phyloP scores from a whole-genome alignment of 1,140 invertebrate species.

The Hormaphis cornu region DNA sequence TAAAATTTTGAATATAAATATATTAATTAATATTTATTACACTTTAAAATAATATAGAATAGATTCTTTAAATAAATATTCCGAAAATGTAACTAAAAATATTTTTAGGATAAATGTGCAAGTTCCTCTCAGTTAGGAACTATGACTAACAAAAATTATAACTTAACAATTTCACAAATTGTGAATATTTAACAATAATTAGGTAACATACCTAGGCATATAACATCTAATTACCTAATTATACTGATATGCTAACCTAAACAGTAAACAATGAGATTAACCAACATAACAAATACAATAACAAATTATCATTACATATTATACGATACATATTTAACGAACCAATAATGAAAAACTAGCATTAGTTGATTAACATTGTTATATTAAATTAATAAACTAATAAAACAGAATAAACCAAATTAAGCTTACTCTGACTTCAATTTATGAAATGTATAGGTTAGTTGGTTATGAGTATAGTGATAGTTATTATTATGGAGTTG shows the following conservation, averaged over 20 bases:
- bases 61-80: not conserved
- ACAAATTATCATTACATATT: not conserved
- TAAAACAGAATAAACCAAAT: slow-evolving; percentile 6
- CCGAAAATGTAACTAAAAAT: not conserved
- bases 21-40: no score
- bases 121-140: not conserved
- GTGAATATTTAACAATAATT: slow-evolving; percentile 17
- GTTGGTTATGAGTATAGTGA: slow-evolving; percentile 16
- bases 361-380: not conserved
- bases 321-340: not conserved
- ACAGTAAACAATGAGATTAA: slow-evolving; percentile 23
- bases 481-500: slow-evolving; percentile 26
- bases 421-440: slow-evolving; percentile 15
- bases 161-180: slow-evolving; percentile 1
- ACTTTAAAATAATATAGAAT: not conserved
- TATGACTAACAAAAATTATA: not conserved
- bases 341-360: slow-evolving; percentile 3
- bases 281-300: slow-evolving; percentile 20
- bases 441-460: slow-evolving; percentile 13
- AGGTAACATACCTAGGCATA: slow-evolving; percentile 1
- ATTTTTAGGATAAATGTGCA: not conserved
- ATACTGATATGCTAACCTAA: slow-evolving; percentile 4
- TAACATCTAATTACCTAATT: slow-evolving; percentile 10
- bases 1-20: not conserved
- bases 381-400: not conserved